Percentiles rank a stretch among this genome's conserved stretches.
These are phyloP conservation scores for Hirtodrosophila cameraria DNA, from an alignment of 2,888 invertebrate genomes.

Conservation along the genomic window DNA sequence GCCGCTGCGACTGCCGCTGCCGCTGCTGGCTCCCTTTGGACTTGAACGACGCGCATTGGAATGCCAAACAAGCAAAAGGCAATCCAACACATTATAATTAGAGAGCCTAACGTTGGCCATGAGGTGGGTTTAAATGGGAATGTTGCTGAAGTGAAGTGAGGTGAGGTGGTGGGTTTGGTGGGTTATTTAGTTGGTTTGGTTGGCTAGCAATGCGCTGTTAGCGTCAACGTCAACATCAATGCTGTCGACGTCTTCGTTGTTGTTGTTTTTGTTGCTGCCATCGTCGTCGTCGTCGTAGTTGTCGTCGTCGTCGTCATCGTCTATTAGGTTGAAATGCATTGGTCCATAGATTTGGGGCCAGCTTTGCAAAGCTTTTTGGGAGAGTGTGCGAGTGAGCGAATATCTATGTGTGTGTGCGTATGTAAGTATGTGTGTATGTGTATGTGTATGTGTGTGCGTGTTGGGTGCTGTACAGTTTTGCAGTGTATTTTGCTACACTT, in stretches of 20 bases:
- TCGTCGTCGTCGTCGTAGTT: not conserved
- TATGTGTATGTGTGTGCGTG: constrained; percentile 14
- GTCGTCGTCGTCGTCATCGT: not conserved
- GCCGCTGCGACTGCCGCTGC: no score
- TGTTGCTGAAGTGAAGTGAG: not conserved
- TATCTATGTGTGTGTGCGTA: not conserved
- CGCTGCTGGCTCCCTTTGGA: no score
- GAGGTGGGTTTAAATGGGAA: not conserved
- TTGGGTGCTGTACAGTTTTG: constrained; percentile 67
- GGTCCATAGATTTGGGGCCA: constrained; percentile 39
- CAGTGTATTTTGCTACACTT: constrained; percentile 74
- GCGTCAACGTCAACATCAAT: not conserved
- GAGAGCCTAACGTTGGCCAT: constrained; percentile 20
- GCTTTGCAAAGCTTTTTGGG: constrained; percentile 31
- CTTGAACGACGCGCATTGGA: no score
- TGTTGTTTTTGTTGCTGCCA: not conserved
- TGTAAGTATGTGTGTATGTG: constrained; percentile 18
- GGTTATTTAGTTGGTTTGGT: not conserved
- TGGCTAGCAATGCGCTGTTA: constrained; percentile 1
- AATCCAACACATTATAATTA: constrained; percentile 57
- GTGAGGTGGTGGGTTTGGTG: not conserved
- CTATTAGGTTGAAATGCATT: constrained; percentile 48
- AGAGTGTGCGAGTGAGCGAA: constrained; percentile 1
- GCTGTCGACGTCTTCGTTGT: not conserved
- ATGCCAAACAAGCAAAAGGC: constrained; percentile 25